Evolutionary conservation across 2,888 invertebrate species (phyloP), one percentile per base, ranked within the genome.

Genomic region (Nesidiocoris tenuis): DNA sequence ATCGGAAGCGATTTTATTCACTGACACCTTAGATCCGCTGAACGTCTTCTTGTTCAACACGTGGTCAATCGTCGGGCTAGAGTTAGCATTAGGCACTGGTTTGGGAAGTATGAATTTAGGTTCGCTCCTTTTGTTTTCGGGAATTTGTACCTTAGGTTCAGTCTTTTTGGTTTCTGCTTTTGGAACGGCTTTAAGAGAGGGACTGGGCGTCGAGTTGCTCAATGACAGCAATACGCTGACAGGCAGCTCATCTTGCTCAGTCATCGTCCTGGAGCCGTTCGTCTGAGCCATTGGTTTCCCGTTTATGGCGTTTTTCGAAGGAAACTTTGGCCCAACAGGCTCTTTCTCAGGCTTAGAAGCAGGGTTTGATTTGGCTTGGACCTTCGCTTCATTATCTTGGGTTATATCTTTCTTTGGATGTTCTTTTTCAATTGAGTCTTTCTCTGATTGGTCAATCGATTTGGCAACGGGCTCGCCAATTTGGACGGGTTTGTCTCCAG

Each of bases 221-320:
- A 80, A 71, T 1, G 79, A 79, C 12, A 80, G 74, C 0, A 80
- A 71, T 16, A 79, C 79, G 65, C 77, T 79, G 9, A 79, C 79
- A 2, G 80, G 75, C 5, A 79, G 76, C 18, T 79, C 78, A 23
- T 79, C 79, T 22, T 79, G 79, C 67, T 79, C 77, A 0, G 79
- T 71, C 24, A 75, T 57, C 5, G 23, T 66, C 74, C 74, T 67
- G 16, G 71, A 19, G 7, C 23, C 22, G 2, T 54, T 23, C 12
- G 12, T 3, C 39, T 39, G 39, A 39, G 5, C 12, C 12, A 39
- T 12, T 12, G 39, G 39, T 39, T 39, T 39, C 5, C 12, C 39
- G 12, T 39, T 12, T 7, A 12, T 39, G 3, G 5, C 12, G 3
- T 3, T 12, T 39, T 39, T 39, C 3, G 39, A 39, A n/a, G n/a